Evolutionary conservation across 2,888 invertebrate genomes (phyloP).

Genomic region (Tipula lateralis): DNA sequence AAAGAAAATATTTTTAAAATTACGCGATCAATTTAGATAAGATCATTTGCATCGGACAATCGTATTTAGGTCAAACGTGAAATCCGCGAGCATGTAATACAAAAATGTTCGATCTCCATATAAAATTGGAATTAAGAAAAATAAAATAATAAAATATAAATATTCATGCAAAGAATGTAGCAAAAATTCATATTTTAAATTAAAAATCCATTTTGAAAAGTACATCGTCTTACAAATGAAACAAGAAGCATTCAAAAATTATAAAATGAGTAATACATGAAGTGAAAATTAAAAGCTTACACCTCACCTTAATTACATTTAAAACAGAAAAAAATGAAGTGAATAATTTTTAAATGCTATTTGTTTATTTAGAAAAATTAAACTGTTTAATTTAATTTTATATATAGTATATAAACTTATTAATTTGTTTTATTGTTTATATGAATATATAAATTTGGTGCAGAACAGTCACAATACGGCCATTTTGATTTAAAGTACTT

Average conservation of each 20-base stretch:
- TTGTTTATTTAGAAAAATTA: not conserved
- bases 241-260: conserved; percentile 24
- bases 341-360: not conserved
- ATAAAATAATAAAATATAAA: not conserved
- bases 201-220: conserved; percentile 24
- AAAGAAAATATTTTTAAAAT: not conserved
- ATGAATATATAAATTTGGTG: conserved; percentile 28
- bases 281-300: not conserved
- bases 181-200: not conserved
- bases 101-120: not conserved
- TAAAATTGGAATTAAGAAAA: not conserved
- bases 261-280: not conserved
- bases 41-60: no score
- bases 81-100: not conserved
- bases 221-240: not conserved
- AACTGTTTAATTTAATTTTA: conserved; percentile 5
- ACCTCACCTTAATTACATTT: not conserved
- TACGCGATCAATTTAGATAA: not conserved
- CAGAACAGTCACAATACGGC: conserved; percentile 30
- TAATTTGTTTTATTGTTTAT: conserved; percentile 27
- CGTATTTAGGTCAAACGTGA: not conserved
- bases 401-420: conserved; percentile 24
- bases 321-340: not conserved
- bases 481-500: conserved; percentile 25
- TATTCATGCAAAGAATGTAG: not conserved